Base-by-base conservation (phyloP, 2,797 vertebrate genomes). In the Oreochromis mossambicus region DNA sequence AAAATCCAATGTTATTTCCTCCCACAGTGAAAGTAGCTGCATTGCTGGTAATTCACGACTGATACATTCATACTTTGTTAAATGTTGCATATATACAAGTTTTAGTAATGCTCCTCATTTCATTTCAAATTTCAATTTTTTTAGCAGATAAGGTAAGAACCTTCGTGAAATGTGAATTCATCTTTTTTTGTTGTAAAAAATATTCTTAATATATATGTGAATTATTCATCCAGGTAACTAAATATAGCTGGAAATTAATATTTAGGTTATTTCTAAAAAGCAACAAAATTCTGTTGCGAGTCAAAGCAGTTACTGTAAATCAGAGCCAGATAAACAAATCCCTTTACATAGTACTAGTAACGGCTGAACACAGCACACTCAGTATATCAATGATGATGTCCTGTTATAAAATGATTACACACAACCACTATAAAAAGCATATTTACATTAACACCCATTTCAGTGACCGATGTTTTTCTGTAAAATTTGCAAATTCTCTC, bases 401-500 rank as follows among this genome's bases (percentile, higher is more conserved):
- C 52, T 52, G 55, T 77, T 87, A 70, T 85, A 79, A 90, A 86
- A 77, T 85, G 77, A 89, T 81, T 84, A 85, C 58, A 61, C 55
- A 81, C 63, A 83, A 55, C 13, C 51, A 75, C 50, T 79, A 24
- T 32, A 84, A 81, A 83, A 76, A 55, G 81, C 63, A 91, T 41
- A 5, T 75, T 55, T 73, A 83, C 82, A 87, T 84, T 58, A 83
- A 87, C 55, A 75, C 19, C 5, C 14, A 70, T 85, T 85, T 81
- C 66, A 56, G n/a, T 78, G 10, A 55, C 52, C 46, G 55, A 79
- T 91, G 77, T 81, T 86, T 83, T 24, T 50, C 80, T 14, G 14
- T 83, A 58, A 82, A 87, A 85, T 41, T 26, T 19, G 34, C 26
- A 58, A n/a, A 43, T 81, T 77, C 78, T 79, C 29, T 54, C 84